Base-by-base conservation (phyloP, 2,113 vertebrate genomes). In the Notothenia rossii region DNA sequence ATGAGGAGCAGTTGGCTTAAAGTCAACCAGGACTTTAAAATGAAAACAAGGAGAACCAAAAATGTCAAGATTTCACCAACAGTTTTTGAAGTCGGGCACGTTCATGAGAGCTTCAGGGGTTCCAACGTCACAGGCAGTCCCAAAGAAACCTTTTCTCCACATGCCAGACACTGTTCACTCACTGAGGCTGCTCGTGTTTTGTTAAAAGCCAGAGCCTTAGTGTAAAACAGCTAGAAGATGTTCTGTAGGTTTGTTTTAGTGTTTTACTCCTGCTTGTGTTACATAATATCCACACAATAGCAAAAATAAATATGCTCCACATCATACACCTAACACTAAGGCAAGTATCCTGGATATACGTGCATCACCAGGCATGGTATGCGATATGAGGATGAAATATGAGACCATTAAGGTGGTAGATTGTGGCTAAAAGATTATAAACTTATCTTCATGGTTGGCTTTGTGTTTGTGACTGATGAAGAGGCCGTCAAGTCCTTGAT, bases 1-100 rank as follows among this genome's bases (percentile, higher is more conserved):
- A 64, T 1, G 43, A 65, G 22, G 64, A 78, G 66, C 10, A 61
- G 75, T 62, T 48, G 70, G 56, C 45, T 70, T 49, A 83, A 77
- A 81, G 83, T 85, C 65, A 77, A 79, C 25, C 15, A 56, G 75
- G 69, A 68, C 50, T 71, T 49, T 33, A 50, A 76, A 65, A 54
- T 15, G 18, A 2, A 55, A 59, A 65, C 22, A 43, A 48, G 17
- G 12, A 53, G 20, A 46, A 46, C 10, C 46, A 43, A 22, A 71
- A 40, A 8, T 17, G 8, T 10, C 54, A 22, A 48, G 4, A 40
- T 6, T 29, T 43, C 12, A 45, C 20, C 22, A 50, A 45, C 59
- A 58, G 71, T 68, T 33, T 72, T 70, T 48, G 29, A 77, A 75
- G 74, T 78, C 43, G 63, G 70, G 64, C 15, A 25, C 11, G 14